Conservation (phyloP, 2,797 vertebrate genomes). For the Acanthiza pusilla region DNA sequence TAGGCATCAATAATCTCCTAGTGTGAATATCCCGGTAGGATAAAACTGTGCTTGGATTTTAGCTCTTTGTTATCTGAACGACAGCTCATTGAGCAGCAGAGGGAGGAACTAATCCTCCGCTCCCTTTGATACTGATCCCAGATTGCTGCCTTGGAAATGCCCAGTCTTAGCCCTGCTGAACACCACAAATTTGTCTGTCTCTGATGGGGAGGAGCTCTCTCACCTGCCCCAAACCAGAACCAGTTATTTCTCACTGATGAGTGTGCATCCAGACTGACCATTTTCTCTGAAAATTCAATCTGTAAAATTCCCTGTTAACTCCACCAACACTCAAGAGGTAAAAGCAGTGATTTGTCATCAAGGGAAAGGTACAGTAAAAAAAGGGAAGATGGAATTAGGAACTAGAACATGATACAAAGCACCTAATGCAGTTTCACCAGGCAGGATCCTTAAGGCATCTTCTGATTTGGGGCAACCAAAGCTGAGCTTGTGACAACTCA, state of each 20-base stretch:
- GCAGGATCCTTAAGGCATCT: not conserved
- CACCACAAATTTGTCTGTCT: not conserved
- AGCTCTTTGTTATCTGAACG: too few species aligned
- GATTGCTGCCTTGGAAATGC: not conserved
- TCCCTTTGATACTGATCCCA: not conserved
- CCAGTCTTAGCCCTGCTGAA: not conserved
- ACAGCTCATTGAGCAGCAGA: not conserved
- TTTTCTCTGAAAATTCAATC: not conserved
- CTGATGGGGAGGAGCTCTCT: not conserved
- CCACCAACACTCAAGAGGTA: not conserved
- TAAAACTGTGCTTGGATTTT: too few species aligned
- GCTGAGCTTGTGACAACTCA: not conserved
- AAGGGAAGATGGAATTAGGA: not conserved
- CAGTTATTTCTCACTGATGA: not conserved
- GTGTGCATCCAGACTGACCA: too few species aligned
- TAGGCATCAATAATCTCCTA: too few species aligned
- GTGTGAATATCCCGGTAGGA: too few species aligned
- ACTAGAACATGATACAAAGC: not conserved
- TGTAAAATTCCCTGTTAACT: not conserved
- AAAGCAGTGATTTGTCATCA: not conserved
- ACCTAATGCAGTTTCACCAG: not conserved
- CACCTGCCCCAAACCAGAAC: not conserved
- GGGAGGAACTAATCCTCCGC: not conserved
- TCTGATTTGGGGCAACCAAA: not conserved
- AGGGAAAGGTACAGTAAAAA: not conserved